Evolutionary conservation across 2,888 invertebrate genomes (phyloP), one percentile per base, ranked within the genome.

Genomic region (Macaria notata): DNA sequence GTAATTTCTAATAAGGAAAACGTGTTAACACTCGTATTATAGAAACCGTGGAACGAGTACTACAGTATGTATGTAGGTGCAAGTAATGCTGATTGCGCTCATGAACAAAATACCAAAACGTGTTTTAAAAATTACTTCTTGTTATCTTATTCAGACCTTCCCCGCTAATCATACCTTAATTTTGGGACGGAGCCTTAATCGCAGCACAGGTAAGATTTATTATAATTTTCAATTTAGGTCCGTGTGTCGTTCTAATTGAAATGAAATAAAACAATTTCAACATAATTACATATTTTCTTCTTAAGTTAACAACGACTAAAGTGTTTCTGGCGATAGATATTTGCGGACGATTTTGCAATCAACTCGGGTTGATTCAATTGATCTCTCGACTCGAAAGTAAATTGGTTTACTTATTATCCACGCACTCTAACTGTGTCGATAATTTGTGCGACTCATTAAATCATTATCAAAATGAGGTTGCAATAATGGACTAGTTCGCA

Each of bases 401-500:
- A 48, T 56, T 44, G 46, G 46, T 46, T 8, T 8, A 41, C 5
- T n/a, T n/a, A 41, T n/a, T 41, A 41, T 41, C 4, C 4, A 41
- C 8, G 8, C 41, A 48, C 44, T 9, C 30, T 43, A 53, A 49
- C 31, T 39, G 45, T 47, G 7, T 0, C 9, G 39, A 19, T 41
- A 54, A 49, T 50, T 43, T 54, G 31, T 3, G 9, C 9, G 36
- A 9, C 53, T 54, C 50, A 50, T 58, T 49, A 58, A 49, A 50
- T 43, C 8, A 54, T 54, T 44, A 47, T 54, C 38, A 41, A 57
- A 53, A 36, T 31, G 8, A 48, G 41, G 42, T 53, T 43, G 49
- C 31, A 31, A 52, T 47, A 57, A 59, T 66, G 59, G 54, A 60
- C 56, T 49, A 58, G 33, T 50, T 61, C 47, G 44, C 54, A 62